These are phyloP conservation scores for Psix sp. DNA, from an alignment of 1,140 invertebrate genomes.

Conservation along the genomic window DNA sequence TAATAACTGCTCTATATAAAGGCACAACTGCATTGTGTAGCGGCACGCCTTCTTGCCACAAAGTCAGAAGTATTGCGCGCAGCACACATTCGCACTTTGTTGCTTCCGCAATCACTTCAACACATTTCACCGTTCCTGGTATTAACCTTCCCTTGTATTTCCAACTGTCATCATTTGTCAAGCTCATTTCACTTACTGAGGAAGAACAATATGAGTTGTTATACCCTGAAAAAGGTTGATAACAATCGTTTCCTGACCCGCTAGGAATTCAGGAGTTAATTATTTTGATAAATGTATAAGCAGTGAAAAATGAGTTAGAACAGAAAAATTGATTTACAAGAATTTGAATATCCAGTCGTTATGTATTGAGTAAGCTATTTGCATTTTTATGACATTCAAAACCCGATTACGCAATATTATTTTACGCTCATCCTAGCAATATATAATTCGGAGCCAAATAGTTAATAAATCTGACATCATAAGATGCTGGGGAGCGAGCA, in stretches of 20 bases:
- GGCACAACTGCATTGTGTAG: conserved; percentile 28
- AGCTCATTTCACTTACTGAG: conserved; percentile 47
- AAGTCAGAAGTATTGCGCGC: conserved; percentile 34
- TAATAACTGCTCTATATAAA: conserved; percentile 67
- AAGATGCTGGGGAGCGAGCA: conserved; percentile 9
- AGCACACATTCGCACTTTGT: conserved; percentile 44
- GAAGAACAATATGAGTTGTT: conserved; percentile 46
- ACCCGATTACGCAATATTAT: no score
- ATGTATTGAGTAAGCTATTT: conserved; percentile 15
- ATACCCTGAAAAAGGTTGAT: conserved; percentile 30
- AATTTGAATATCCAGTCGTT: no score
- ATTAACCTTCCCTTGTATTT: conserved; percentile 18
- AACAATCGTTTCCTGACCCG: conserved; percentile 42
- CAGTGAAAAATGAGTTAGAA: conserved; percentile 14
- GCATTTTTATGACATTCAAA: no score
- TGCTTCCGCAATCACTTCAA: conserved; percentile 46
- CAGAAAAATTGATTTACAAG: not conserved
- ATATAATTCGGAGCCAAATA: conserved; percentile 20
- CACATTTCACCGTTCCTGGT: conserved; percentile 48
- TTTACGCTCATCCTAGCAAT: no score
- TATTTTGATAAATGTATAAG: conserved; percentile 41
- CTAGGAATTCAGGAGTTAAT: conserved; percentile 42
- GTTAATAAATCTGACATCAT: conserved; percentile 35
- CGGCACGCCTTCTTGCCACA: conserved; percentile 53
- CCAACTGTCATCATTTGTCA: conserved; percentile 44